These are phyloP conservation scores for Brienomyrus brachyistius DNA, from an alignment of 2,113 vertebrate genomes.

Conservation along the genomic window DNA sequence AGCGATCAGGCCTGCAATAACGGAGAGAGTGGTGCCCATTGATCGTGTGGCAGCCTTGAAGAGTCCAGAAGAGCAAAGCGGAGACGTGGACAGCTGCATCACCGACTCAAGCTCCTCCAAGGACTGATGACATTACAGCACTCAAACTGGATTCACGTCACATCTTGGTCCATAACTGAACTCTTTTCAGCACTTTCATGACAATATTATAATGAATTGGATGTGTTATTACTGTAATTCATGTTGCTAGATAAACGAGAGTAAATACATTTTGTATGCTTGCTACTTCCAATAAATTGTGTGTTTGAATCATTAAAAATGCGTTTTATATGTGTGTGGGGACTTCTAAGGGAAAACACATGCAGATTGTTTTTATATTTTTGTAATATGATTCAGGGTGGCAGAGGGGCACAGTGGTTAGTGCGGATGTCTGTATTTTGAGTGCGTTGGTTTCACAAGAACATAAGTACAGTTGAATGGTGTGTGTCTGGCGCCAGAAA, in stretches of 20 bases:
- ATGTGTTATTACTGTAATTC: not conserved
- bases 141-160: not conserved
- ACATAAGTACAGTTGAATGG: not conserved
- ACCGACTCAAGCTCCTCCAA: not conserved
- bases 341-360: not conserved
- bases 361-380: not conserved
- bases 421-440: not conserved
- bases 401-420: not conserved
- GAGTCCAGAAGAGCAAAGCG: not conserved
- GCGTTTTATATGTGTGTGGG: not conserved
- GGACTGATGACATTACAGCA: not conserved
- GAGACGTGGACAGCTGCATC: not conserved
- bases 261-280: not conserved
- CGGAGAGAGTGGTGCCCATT: conserved; percentile 61
- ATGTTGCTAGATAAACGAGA: not conserved
- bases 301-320: not conserved
- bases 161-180: not conserved
- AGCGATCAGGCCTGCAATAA: conserved; percentile 32
- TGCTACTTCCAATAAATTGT: conserved; percentile 5
- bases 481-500: not conserved
- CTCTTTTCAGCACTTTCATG: conserved; percentile 1
- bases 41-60: conserved; percentile 6
- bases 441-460: not conserved
- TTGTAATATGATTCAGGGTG: not conserved
- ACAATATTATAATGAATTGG: not conserved